Base-by-base conservation (phyloP, 2,113 vertebrate species). In the Amblyornis subalaris region DNA sequence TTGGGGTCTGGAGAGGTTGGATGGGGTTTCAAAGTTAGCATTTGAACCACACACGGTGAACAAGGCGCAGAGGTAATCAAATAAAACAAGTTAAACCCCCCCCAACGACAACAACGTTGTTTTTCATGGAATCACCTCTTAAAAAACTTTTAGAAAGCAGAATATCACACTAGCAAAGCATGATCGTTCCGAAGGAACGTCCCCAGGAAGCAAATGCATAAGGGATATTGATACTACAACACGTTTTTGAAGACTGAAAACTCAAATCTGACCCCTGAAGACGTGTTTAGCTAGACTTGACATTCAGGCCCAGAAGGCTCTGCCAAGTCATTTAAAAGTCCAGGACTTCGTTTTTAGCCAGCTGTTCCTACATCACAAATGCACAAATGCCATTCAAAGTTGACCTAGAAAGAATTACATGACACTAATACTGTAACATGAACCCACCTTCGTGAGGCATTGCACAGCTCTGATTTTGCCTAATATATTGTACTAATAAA, bases 321-420 rank as follows among this genome's bases (percentile, higher is more conserved):
- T 61, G 85, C 89, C 95, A 94, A 93, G 89, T 28, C 9, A 2
- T 87, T 93, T 87, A 31, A 10, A 94, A 93, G 77, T 54, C 86
- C 29, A 20, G n/a, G 73, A 38, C 89, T 84, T 92, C n/a, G 1
- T 85, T 94, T 96, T 92, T 42, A 89, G 93, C 65, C 2, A 24
- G 69, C 58, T 17, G 2, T 72, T 93, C 70, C 76, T 53, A 53
- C 40, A 7, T 61, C 66, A 61, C 86, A 87, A 79, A 92, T 81
- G 76, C 60, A 81, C 61, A 88, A 94, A 92, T 93, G 90, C 80
- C 89, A 65, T 82, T 87, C 73, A 89, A 81, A 71, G 44, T 7
- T 89, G 90, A 94, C 86, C 95, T 91, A 92, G 80, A 87, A 95
- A 91, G 94, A 96, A 94, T 89, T 89, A 91, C 31, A 7, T 78